Percentiles rank a stretch among this genome's conserved stretches.
These are phyloP conservation scores for Rhipidura dahli DNA, from an alignment of 2,113 vertebrate species.

Conservation along the genomic window DNA sequence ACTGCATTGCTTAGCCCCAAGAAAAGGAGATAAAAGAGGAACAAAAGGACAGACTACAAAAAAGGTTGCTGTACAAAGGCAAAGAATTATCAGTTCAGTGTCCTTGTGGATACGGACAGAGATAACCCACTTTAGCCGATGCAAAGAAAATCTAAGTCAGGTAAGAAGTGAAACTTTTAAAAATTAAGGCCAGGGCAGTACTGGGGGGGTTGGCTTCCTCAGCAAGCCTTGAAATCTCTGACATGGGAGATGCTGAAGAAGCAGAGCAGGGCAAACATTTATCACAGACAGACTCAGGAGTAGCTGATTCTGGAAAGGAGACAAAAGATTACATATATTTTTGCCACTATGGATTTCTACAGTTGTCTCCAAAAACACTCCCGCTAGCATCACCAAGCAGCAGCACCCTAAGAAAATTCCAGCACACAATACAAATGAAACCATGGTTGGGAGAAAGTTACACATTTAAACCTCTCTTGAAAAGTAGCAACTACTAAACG, in stretches of 20 bases:
- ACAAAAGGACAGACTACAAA: constrained; percentile 23
- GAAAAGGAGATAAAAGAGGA: constrained; percentile 3
- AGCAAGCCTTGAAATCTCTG: not conserved
- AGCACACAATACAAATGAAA: not conserved
- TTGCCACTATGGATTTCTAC: not conserved
- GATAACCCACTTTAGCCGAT: not conserved
- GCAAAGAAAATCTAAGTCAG: not conserved
- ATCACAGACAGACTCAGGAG: not conserved
- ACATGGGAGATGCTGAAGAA: not conserved
- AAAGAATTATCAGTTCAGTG: not conserved
- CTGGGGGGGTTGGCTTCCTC: not conserved
- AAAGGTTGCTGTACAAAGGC: not conserved
- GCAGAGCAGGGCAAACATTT: not conserved
- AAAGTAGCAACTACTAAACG: not conserved
- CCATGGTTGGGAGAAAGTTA: not conserved
- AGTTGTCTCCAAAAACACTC: not conserved
- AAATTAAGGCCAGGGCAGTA: not conserved
- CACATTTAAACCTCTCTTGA: not conserved
- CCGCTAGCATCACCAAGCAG: not conserved
- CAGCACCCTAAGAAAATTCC: not conserved
- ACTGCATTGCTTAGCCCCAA: not conserved
- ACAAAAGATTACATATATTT: not conserved
- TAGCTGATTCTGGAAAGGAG: not conserved
- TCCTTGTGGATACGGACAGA: not conserved
- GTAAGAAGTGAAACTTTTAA: not conserved